Evolutionary conservation across 2,888 invertebrate genomes (phyloP).

Genomic region (Ctenicera cuprea): DNA sequence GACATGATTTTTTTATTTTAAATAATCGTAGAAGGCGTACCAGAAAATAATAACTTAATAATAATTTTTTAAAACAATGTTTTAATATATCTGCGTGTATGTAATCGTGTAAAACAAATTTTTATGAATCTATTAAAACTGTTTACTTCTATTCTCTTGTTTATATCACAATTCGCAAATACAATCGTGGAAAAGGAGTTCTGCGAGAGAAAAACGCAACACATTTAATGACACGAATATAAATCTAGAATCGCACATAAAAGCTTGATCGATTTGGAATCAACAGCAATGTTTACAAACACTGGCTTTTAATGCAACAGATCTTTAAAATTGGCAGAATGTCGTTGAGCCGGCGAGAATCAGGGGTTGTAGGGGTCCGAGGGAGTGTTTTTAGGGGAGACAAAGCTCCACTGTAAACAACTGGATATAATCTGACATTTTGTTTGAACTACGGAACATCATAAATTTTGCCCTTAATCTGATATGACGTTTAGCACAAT

Average conservation of each 20-base stretch:
- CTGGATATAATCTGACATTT: slow-evolving; percentile 63
- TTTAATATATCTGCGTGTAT: too few relatives aligned
- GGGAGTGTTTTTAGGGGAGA: slow-evolving; percentile 50
- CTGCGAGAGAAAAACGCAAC: too few relatives aligned
- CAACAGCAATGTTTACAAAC: slow-evolving; percentile 48
- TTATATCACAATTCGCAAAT: too few relatives aligned
- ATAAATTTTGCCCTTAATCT: slow-evolving; percentile 59
- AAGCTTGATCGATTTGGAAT: slow-evolving; percentile 35
- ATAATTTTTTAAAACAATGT: too few relatives aligned
- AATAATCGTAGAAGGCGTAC: too few relatives aligned
- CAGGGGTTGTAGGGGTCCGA: slow-evolving; percentile 37
- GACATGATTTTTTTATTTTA: too few relatives aligned
- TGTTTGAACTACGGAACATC: slow-evolving; percentile 64
- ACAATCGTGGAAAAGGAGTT: too few relatives aligned
- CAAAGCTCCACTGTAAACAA: slow-evolving; percentile 58
- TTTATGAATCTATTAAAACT: too few relatives aligned
- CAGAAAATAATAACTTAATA: too few relatives aligned
- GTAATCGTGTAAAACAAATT: too few relatives aligned
- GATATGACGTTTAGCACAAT: slow-evolving; percentile 58
- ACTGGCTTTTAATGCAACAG: slow-evolving; percentile 49
- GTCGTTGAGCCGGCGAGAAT: slow-evolving; percentile 43
- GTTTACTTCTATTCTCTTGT: too few relatives aligned
- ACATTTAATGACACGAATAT: not conserved
- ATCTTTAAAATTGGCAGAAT: slow-evolving; percentile 51
- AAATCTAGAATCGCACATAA: not conserved